A percentile compares a stretch with the other conserved stretches of the same genome.
Evolutionary conservation across 2,797 vertebrate genomes (phyloP).

Genomic region (Nannoperca obscura): DNA sequence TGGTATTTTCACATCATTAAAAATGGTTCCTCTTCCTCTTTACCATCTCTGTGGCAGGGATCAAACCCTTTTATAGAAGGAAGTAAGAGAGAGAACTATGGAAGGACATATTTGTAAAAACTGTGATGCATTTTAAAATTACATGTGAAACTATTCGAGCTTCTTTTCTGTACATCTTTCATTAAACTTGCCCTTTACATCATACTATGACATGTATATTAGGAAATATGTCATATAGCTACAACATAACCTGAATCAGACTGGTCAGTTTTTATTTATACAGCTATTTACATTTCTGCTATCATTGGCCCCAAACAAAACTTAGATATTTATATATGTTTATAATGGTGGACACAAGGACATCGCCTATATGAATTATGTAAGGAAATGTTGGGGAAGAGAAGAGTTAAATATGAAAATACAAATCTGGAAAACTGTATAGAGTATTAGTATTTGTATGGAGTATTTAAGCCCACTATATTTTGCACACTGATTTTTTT

Average conservation of each 20-base stretch:
- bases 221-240: neutral
- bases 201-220: too few species aligned
- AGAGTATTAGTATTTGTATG: too few species aligned
- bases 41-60: neutral
- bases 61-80: neutral
- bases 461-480: too few species aligned
- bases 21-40: conserved; percentile 28
- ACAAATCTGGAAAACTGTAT: too few species aligned
- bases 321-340: neutral
- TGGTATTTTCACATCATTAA: conserved; percentile 30
- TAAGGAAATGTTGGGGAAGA: too few species aligned
- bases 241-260: neutral
- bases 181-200: neutral
- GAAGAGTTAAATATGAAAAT: too few species aligned
- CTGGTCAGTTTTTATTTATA: neutral
- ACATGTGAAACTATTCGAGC: neutral
- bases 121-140: neutral
- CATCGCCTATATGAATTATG: too few species aligned
- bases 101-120: neutral
- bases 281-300: too few species aligned
- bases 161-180: neutral
- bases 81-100: neutral
- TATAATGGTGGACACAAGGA: neutral
- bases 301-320: too few species aligned
- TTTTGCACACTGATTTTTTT: too few species aligned